phyloP scores from a whole-genome alignment of 2,797 vertebrate species.

The Sternarchorhynchus goeldii region DNA sequence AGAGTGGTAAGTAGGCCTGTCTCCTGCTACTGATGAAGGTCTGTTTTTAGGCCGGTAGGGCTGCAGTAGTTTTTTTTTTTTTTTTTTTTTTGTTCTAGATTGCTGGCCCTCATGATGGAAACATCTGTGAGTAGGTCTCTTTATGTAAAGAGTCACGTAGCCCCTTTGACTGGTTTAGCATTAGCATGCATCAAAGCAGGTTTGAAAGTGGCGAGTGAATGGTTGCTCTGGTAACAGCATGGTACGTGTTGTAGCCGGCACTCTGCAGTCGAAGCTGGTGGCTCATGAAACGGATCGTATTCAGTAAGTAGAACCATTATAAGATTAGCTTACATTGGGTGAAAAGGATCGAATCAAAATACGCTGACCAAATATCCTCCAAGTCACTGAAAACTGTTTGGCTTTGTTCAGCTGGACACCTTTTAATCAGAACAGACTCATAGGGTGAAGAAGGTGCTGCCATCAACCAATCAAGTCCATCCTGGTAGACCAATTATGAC shows the following conservation, averaged over 20 bases:
- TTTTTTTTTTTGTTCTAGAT: not conserved
- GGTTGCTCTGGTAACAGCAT: constrained; percentile 43
- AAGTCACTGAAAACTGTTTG: not conserved
- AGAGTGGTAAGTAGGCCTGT: not conserved
- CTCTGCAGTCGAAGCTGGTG: constrained; percentile 9
- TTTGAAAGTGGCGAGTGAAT: constrained; percentile 10
- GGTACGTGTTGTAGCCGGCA: constrained; percentile 1
- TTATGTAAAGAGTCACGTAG: not conserved
- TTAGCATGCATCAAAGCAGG: constrained; percentile 19
- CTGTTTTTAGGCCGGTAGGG: not conserved
- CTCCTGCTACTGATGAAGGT: not conserved
- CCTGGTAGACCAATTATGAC: constrained; percentile 6
- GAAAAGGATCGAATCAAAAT: too few species aligned
- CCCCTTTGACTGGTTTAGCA: not conserved
- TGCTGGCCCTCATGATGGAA: not conserved
- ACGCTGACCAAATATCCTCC: too few species aligned
- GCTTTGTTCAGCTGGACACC: not conserved
- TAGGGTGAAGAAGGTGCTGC: not conserved
- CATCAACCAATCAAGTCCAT: not conserved
- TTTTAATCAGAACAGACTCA: not conserved
- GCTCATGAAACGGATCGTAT: constrained; percentile 25
- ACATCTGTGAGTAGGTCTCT: not conserved
- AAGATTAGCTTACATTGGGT: not conserved
- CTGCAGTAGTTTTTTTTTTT: too few species aligned
- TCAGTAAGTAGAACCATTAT: not conserved